Evolutionary conservation across 2,113 vertebrate genomes (phyloP), one percentile per base, ranked within the genome.

Genomic region (Sminthopsis crassicaudata): DNA sequence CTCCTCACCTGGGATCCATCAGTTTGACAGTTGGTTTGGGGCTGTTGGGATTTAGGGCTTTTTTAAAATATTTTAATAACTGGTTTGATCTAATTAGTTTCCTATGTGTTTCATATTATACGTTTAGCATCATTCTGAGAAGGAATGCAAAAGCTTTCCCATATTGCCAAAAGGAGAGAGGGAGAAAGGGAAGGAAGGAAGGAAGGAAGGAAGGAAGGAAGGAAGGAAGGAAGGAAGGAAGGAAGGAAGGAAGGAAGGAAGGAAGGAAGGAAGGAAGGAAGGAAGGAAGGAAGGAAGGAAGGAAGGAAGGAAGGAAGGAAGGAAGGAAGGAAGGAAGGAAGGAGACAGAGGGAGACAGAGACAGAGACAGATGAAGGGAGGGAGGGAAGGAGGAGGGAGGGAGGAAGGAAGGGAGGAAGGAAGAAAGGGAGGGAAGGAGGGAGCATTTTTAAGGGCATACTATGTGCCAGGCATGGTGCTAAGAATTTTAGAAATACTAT

Each of bases 281-380:
- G 51, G 26, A 46, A 91, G 52, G 60, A n/a, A 92, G 48, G 25
- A 76, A 53, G 24, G 9, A 22, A 48, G 46, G 1, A 67, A 24
- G 11, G 12, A 91, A 26, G 46, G 12, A 89, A 14, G 1, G n/a
- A 48, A 46, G 46, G 42, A 19, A 27, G 55, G 16, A 14, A 0
- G 90, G 48, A 42, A 52, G 60, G 90, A 91, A 46, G 53, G 1
- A 14, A 36, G 42, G 53, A 48, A 22, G 5, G 14, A 24, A 46
- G n/a, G 24, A 24, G 42, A 25, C 2, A 2, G 1, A 51, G 10
- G 46, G 89, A 46, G 9, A 1, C 6, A 48, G 10, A 24, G 2
- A 0, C 2, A 25, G 0, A 8, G 24, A 89, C 7, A 46, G 24
- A 48, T 0, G 2, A 19, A 76, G 14, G 4, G 24, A 22, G 7